Conservation (phyloP, 1,140 invertebrate species). For the Steinernema feltiae region DNA sequence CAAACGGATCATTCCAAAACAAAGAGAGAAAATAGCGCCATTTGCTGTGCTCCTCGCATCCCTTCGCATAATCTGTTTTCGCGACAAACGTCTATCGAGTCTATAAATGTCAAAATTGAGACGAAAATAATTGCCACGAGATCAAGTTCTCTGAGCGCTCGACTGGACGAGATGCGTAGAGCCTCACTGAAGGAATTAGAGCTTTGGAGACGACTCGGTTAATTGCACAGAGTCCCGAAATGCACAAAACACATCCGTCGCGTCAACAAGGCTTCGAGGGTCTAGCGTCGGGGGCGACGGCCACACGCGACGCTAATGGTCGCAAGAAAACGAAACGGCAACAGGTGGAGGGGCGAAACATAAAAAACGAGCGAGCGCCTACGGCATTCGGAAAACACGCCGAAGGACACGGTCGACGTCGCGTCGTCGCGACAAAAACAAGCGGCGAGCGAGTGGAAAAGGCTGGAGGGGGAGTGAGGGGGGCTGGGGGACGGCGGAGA, state of each 20-base stretch:
- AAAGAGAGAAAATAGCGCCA: too few species aligned
- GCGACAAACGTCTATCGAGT: too few species aligned
- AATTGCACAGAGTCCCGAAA: background rate
- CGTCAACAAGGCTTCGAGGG: background rate
- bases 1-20: background rate
- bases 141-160: background rate
- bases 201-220: background rate
- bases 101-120: background rate
- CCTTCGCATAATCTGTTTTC: background rate
- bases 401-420: background rate
- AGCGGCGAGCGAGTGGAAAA: too few species aligned
- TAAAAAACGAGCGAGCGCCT: background rate
- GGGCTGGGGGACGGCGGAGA: too few species aligned
- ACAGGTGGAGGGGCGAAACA: background rate
- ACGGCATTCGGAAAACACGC: background rate
- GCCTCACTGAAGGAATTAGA: background rate
- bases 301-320: background rate
- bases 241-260: background rate
- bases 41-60: background rate
- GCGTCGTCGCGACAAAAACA: background rate
- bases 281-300: background rate
- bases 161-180: too few species aligned
- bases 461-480: too few species aligned
- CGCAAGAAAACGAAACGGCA: background rate
- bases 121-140: background rate